A percentile compares a stretch with the other conserved stretches of the same genome.
Conservation (phyloP, 1,140 invertebrate genomes). For the Eumeta japonica region DNA sequence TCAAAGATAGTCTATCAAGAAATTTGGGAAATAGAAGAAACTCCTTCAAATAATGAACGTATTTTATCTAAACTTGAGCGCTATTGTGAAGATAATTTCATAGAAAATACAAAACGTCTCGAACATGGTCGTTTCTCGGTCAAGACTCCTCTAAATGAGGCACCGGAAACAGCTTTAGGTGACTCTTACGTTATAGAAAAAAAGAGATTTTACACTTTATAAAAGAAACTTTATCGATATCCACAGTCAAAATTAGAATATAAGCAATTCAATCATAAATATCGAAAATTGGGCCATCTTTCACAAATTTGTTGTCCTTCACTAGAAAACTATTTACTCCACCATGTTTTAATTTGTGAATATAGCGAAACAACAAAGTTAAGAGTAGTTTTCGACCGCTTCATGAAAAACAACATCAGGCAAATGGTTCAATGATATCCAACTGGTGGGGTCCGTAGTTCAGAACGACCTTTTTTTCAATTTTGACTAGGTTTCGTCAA, state of each 20-base stretch:
- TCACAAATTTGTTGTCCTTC: background rate
- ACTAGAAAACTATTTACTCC: constrained; percentile 26
- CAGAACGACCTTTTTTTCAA: constrained; percentile 17
- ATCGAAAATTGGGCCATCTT: constrained; percentile 2
- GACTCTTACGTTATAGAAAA: too few species aligned
- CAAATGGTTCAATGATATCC: constrained; percentile 21
- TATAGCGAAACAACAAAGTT: constrained; percentile 22
- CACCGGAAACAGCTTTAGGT: too few species aligned
- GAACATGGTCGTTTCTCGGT: too few species aligned
- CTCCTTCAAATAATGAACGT: too few species aligned
- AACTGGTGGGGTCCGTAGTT: constrained; percentile 21
- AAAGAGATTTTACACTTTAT: too few species aligned
- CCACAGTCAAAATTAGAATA: too few species aligned
- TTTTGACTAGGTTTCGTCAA: constrained; percentile 21
- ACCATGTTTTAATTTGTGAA: constrained; percentile 27
- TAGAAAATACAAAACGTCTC: too few species aligned
- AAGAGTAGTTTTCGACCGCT: constrained; percentile 29
- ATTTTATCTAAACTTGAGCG: too few species aligned
- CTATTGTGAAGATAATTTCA: too few species aligned
- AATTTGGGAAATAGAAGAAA: too few species aligned
- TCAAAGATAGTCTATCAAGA: too few species aligned
- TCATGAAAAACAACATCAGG: constrained; percentile 18
- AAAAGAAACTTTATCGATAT: background rate
- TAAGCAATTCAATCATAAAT: constrained; percentile 5
- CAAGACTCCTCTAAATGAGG: too few species aligned